Percentiles rank a stretch among this genome's conserved stretches.
Evolutionary conservation across 2,888 invertebrate genomes (phyloP).

Genomic region (Diarsia brunnea): DNA sequence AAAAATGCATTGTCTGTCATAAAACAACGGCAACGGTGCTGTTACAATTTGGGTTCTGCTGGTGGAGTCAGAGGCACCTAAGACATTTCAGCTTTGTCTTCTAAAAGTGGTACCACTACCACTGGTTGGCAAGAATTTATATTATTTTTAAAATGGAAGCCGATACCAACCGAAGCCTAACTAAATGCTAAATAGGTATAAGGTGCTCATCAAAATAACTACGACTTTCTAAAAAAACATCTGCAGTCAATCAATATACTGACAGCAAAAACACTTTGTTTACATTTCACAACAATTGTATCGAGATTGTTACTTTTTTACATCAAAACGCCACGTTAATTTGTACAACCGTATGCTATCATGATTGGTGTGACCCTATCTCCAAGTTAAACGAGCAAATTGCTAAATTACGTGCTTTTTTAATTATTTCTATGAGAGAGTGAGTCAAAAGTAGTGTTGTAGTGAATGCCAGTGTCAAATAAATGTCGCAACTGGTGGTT

Average conservation of each 20-base stretch:
- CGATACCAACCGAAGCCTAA: neutral
- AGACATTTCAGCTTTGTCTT: neutral
- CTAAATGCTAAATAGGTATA: neutral
- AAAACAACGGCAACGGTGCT: neutral
- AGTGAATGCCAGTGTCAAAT: conserved; percentile 72
- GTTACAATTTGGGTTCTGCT: too few species aligned
- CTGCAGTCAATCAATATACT: neutral
- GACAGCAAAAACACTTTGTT: conserved; percentile 22
- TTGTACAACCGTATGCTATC: neutral
- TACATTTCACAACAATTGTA: conserved; percentile 2
- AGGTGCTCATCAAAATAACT: neutral
- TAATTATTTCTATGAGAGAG: conserved; percentile 33
- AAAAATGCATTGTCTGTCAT: neutral
- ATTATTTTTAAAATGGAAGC: neutral
- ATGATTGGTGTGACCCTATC: conserved; percentile 8
- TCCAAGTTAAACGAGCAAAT: conserved; percentile 16
- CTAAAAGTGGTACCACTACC: neutral
- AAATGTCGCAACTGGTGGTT: conserved; percentile 63
- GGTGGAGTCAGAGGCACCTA: neutral
- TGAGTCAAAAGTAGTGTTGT: conserved; percentile 47
- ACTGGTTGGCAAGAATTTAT: neutral
- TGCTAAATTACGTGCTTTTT: conserved; percentile 49
- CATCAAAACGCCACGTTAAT: conserved; percentile 20
- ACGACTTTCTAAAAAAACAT: conserved; percentile 18
- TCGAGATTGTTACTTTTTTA: neutral